Base-by-base conservation (phyloP, 2,888 invertebrate species). In the Dioctria linearis region DNA sequence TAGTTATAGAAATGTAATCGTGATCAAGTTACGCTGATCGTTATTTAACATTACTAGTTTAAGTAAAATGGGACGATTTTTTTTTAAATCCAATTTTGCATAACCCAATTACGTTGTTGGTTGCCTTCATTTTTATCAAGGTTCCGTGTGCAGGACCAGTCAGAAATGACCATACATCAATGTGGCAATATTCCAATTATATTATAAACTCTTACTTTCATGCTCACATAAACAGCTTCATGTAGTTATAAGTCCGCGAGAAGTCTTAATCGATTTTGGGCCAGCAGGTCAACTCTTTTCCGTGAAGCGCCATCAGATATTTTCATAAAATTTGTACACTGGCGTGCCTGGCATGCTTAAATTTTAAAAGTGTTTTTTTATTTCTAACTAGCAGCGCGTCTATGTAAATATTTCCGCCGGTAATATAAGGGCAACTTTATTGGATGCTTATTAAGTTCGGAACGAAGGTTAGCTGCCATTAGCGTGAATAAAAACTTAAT, bases 381-480 rank as follows among this genome's bases (percentile, higher is more conserved):
- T 8, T 54, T 11, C 4, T 54, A 54, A 54, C 54, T n/a, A n/a
- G 54, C n/a, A 25, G 25, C 25, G 25, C 25, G 25, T 25, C 25
- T 25, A 25, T 25, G 11, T 54, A 54, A 54, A 54, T 54, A 54
- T 54, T 54, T 54, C 54, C 54, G 54, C 11, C n/a, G 54, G 54
- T 54, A 54, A 54, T n/a, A 54, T n/a, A 54, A 54, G 54, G 54
- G 54, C 54, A 54, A 54, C 54, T n/a, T 54, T 3, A n/a, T 54
- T 54, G 11, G 11, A 54, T 1, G 54, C 8, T 4, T 11, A n/a
- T 54, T 54, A 54, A 54, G n/a, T 54, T 9, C 49, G 9, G 49
- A 46, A 46, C 49, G 5, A 46, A 46, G 49, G 49, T 9, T 25
- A 25, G 25, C 25, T 25, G 25, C 25, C 25, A 25, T 25, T 25